Evolutionary conservation across 2,113 vertebrate genomes (phyloP).

Genomic region (Hippolais icterina): DNA sequence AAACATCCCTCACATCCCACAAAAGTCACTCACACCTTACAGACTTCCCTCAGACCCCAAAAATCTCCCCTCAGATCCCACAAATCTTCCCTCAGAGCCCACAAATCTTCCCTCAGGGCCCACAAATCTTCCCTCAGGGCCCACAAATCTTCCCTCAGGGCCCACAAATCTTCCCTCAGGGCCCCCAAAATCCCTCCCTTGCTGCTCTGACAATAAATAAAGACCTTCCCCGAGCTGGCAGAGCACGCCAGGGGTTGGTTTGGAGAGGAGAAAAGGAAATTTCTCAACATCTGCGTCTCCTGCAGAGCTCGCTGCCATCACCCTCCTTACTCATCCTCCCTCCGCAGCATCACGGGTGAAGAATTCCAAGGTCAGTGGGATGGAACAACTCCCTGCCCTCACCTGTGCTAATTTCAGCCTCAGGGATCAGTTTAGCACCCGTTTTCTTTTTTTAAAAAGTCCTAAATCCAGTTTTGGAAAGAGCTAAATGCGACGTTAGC

Average conservation of each 20-base stretch:
- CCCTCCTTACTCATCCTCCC: neutral
- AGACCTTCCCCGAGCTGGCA: neutral
- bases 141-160: rapidly evolving
- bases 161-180: neutral
- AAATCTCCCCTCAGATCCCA: neutral
- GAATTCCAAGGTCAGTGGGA: neutral
- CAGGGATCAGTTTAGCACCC: neutral
- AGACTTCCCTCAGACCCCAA: too few relatives aligned
- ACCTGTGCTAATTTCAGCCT: neutral
- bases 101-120: neutral
- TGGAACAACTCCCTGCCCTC: neutral
- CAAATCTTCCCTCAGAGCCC: neutral
- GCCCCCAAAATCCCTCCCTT: neutral
- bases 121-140: rapidly evolving
- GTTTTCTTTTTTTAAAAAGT: neutral
- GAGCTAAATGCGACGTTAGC: neutral
- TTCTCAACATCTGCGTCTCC: neutral
- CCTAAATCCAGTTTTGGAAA: neutral
- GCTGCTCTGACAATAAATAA: neutral
- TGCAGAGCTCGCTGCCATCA: neutral
- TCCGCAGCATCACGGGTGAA: neutral
- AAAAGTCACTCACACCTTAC: too few relatives aligned
- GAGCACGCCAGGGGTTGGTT: neutral
- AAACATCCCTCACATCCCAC: neutral
- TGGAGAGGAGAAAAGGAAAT: neutral